Percentiles rank a stretch among this genome's conserved stretches.
These are phyloP conservation scores for Sebastes jordani DNA, from an alignment of 2,797 vertebrate genomes.

Conservation along the genomic window DNA sequence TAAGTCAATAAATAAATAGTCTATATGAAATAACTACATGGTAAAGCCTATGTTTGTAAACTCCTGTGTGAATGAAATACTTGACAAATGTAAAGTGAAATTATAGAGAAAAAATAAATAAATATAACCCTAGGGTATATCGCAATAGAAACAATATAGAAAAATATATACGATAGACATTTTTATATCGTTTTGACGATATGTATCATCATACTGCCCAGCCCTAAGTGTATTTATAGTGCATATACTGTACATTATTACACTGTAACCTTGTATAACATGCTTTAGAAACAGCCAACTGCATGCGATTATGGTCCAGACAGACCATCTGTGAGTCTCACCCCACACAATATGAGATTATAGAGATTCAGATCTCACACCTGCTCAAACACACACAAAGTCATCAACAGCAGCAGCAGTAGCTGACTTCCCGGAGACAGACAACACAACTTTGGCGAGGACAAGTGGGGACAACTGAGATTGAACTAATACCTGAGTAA, in stretches of 20 bases:
- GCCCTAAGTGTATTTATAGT: neutral
- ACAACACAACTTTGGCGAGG: neutral
- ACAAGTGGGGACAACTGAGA: neutral
- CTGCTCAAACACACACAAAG: neutral
- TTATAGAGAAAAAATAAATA: too few relatives aligned
- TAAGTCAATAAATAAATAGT: too few relatives aligned
- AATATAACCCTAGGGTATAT: fast-evolving
- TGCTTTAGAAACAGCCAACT: neutral
- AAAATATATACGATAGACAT: too few relatives aligned
- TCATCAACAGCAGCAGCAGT: neutral
- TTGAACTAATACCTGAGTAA: neutral
- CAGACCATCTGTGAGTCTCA: neutral
- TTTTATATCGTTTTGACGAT: too few relatives aligned
- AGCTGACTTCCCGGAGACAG: neutral
- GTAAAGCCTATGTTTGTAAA: too few relatives aligned
- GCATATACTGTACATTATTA: neutral
- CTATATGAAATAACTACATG: too few relatives aligned
- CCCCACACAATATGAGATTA: neutral
- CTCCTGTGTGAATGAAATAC: too few relatives aligned
- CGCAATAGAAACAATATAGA: too few relatives aligned
- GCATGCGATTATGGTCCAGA: neutral
- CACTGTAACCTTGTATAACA: neutral
- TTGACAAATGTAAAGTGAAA: too few relatives aligned
- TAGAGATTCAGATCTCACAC: neutral
- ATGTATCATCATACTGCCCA: too few relatives aligned